Conservation (phyloP, 2,888 invertebrate genomes). For the Ashinkailepas kermadecensis region DNA sequence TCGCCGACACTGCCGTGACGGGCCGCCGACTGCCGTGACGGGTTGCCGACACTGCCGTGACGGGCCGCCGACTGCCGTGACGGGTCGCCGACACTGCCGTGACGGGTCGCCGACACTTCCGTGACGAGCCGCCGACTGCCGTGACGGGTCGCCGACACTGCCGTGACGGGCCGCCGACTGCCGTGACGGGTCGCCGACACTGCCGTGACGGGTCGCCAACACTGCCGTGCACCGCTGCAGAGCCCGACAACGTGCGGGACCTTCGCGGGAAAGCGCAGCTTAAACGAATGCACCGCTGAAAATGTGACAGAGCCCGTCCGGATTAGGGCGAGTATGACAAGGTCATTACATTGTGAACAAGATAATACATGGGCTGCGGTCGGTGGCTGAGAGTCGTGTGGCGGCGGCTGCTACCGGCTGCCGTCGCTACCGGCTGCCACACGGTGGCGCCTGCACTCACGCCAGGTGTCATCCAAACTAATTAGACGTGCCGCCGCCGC, state of each 20-base stretch:
- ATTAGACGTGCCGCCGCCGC: neutral
- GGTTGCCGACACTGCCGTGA: no score
- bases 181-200: no score
- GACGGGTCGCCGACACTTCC: no score
- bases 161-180: no score
- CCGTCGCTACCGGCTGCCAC: neutral
- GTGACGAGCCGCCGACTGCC: no score
- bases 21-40: no score
- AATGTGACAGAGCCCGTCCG: neutral
- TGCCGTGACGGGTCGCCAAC: no score
- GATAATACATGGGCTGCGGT: neutral
- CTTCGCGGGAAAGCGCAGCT: neutral
- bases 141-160: no score
- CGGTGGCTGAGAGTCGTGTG: neutral
- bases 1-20: no score
- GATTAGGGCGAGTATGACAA: neutral
- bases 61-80: no score
- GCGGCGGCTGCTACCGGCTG: neutral
- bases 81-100: no score
- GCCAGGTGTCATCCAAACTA: neutral
- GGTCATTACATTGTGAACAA: constrained; percentile 18
- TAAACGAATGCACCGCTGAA: neutral
- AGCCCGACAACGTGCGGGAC: neutral
- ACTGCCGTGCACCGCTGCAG: no score
- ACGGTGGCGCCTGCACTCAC: neutral